Evolutionary conservation across 2,113 vertebrate species (phyloP).

Genomic region (Manacus vitellinus): DNA sequence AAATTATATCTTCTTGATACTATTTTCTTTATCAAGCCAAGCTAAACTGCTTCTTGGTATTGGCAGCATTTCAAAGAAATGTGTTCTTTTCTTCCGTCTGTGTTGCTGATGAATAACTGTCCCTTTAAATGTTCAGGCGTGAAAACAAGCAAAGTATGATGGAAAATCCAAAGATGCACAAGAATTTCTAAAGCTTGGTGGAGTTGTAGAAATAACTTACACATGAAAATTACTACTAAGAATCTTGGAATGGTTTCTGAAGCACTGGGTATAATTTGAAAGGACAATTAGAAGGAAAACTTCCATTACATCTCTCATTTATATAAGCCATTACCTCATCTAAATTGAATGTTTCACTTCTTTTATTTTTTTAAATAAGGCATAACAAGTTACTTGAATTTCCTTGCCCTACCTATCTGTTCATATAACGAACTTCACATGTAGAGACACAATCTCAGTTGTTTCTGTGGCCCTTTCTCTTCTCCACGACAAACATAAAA

Average conservation of each 20-base stretch:
- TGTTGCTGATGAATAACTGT: neutral
- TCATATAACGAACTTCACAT: neutral
- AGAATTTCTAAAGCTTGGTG: neutral
- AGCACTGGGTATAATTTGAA: neutral
- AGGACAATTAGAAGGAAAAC: neutral
- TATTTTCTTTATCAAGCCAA: neutral
- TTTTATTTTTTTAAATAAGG: neutral
- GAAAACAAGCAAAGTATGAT: neutral
- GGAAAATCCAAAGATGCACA: neutral
- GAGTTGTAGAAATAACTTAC: neutral
- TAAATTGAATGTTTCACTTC: neutral
- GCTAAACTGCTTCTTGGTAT: neutral
- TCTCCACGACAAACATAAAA: neutral
- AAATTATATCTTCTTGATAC: neutral
- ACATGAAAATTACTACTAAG: neutral
- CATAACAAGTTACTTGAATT: neutral
- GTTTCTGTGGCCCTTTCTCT: neutral
- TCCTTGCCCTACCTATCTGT: neutral
- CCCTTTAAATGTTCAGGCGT: neutral
- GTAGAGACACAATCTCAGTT: neutral
- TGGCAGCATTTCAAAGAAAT: neutral
- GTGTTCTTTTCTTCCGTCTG: neutral
- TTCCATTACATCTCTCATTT: conserved; percentile 5
- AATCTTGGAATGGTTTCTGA: neutral
- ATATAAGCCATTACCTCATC: conserved; percentile 11